Conservation (phyloP, 1,140 invertebrate genomes). For the Aphaenogaster rudis region DNA sequence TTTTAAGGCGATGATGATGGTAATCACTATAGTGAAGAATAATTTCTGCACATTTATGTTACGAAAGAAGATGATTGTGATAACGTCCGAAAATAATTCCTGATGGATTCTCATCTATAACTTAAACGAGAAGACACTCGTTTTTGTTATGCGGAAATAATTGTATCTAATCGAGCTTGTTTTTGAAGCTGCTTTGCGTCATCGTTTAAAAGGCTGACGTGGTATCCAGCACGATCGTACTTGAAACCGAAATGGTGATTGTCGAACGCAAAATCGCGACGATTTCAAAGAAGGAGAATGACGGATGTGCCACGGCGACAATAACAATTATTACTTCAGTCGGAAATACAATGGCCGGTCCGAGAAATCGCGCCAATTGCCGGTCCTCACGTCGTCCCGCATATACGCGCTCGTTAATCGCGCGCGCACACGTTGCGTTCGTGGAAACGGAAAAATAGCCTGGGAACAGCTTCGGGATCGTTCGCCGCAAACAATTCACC, state of each 20-base stretch:
- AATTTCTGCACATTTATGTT: neutral
- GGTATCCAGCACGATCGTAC: neutral
- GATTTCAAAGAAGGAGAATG: neutral
- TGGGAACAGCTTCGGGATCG: conserved; percentile 58
- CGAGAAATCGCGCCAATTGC: conserved; percentile 68
- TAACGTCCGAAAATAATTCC: neutral
- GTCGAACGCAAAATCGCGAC: conserved; percentile 18
- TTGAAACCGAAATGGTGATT: conserved; percentile 13
- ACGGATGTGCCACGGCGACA: conserved; percentile 40
- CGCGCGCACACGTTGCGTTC: conserved; percentile 43
- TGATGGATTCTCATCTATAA: neutral
- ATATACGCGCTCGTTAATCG: conserved; percentile 47
- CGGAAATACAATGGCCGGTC: conserved; percentile 63
- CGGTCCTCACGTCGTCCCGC: conserved; percentile 57
- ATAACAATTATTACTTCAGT: conserved; percentile 56
- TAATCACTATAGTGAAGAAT: neutral
- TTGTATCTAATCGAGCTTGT: conserved; percentile 13
- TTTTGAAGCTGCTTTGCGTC: conserved; percentile 44
- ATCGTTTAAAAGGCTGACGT: conserved; percentile 38
- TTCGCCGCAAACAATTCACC: conserved; percentile 52
- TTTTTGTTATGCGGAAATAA: conserved; percentile 24
- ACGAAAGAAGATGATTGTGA: neutral
- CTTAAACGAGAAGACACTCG: neutral
- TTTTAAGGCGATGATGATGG: neutral
- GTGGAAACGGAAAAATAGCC: conserved; percentile 70